phyloP scores from a whole-genome alignment of 1,140 invertebrate species.

The Marisa cornuarietis region DNA sequence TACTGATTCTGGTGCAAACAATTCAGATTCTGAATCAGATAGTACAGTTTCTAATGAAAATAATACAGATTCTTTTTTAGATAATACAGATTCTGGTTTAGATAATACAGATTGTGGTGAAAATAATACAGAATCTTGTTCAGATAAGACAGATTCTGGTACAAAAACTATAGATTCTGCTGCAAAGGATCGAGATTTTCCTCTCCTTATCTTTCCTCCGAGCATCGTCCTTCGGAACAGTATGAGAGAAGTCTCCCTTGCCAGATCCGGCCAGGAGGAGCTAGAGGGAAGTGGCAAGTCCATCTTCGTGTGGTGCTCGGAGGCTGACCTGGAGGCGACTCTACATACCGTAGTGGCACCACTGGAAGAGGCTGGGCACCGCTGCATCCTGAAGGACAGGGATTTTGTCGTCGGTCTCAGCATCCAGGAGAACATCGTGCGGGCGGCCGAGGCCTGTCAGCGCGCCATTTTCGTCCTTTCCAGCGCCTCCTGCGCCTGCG shows the following conservation, averaged over 20 bases:
- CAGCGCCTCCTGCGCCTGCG: conserved; percentile 30
- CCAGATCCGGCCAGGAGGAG: background rate
- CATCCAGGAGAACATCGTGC: conserved; percentile 50
- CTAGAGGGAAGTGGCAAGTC: background rate
- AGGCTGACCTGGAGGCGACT: conserved; percentile 37
- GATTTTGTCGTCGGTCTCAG: conserved; percentile 46
- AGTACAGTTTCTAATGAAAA: too few species aligned
- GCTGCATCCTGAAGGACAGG: conserved; percentile 40
- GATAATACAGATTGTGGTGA: too few species aligned
- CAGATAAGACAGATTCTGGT: too few species aligned
- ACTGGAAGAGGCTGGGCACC: conserved; percentile 36
- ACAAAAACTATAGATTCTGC: background rate
- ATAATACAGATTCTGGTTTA: too few species aligned
- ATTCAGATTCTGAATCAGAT: too few species aligned
- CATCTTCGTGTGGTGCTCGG: conserved; percentile 44
- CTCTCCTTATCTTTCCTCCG: too few species aligned
- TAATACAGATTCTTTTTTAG: too few species aligned
- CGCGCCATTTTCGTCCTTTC: conserved; percentile 44
- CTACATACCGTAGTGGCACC: conserved; percentile 32
- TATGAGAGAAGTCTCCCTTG: background rate
- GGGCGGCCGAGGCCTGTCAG: conserved; percentile 34
- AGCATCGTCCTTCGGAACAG: background rate
- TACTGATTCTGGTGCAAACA: too few species aligned
- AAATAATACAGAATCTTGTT: too few species aligned
- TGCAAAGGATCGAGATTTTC: background rate